Base-by-base conservation (phyloP, 2,888 invertebrate genomes). In the Clistopyga incitator region DNA sequence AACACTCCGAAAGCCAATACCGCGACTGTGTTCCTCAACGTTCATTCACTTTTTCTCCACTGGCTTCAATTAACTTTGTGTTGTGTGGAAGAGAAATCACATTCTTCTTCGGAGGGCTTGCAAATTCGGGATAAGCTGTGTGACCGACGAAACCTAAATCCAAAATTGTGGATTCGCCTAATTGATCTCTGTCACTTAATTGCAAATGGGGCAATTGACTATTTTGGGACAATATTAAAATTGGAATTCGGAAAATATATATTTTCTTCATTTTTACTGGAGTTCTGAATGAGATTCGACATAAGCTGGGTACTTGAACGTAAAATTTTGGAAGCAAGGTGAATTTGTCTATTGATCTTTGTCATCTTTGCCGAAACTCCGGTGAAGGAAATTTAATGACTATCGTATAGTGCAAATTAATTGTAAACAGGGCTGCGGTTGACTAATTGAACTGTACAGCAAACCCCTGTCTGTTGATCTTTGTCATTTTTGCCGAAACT, bases 371-470 rank as follows among this genome's bases (percentile, higher is more conserved):
- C 23, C 56, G 0, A 15, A 25, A 13, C 10, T 56, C 13, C 23
- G 23, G 23, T 56, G 23, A 15, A 64, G 38, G 1, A 42, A 42
- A n/a, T 8, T 6, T 38, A 20, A 64, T 61, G 13, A n/a, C 2
- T 10, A 38, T 18, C 2, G 6, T 18, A 38, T 34, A 34, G n/a
- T 6, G 38, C n/a, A 1, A 64, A 42, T 64, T 38, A 38, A 64
- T 64, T 64, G 18, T 11, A 2, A 38, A 8, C 64, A 3, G 20
- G 38, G 34, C 64, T 8, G 6, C 20, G 38, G 68, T 4, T 20
- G 52, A 52, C 70, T 52, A 70, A 70, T 70, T 54, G 38, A 70
- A 38, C 38, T 34, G 15, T 68, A n/a, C 42, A 18, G 38, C 29
- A 18, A 70, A 13, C 15, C 23, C 38, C 50, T 29, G 4, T 29